phyloP scores from a whole-genome alignment of 2,113 vertebrate genomes.

The Delphinus delphis region DNA sequence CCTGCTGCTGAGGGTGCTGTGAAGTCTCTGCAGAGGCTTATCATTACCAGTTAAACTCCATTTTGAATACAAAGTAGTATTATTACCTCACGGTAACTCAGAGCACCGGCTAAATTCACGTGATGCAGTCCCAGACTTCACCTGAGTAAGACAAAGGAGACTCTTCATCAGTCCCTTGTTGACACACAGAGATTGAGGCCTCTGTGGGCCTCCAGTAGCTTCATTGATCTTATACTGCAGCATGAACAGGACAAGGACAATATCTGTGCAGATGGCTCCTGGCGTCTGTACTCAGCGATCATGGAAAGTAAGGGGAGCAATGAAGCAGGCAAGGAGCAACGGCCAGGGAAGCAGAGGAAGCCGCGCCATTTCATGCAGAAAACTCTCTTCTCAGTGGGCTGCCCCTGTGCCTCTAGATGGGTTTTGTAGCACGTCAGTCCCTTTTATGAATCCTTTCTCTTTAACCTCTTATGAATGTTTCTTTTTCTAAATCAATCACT shows the following conservation, averaged over 20 bases:
- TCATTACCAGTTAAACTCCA: conserved; percentile 55
- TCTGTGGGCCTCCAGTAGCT: not conserved
- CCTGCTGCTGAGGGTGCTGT: conserved; percentile 59
- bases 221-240: not conserved
- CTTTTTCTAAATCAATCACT: not conserved
- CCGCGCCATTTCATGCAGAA: accelerated
- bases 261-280: not conserved
- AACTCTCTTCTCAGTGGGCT: not conserved
- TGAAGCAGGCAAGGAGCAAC: accelerated
- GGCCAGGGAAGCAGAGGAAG: not conserved
- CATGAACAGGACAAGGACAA: not conserved
- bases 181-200: not conserved
- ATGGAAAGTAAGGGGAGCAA: not conserved
- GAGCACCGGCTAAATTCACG: not conserved
- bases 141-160: not conserved
- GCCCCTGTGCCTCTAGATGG: accelerated
- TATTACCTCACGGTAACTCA: conserved; percentile 26
- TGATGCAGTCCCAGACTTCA: not conserved
- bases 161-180: too few species aligned
- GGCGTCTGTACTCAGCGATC: not conserved
- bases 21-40: conserved; percentile 68
- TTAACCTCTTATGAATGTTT: not conserved
- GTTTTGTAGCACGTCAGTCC: not conserved
- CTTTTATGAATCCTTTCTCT: not conserved
- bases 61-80: conserved; percentile 55